phyloP scores from a whole-genome alignment of 1,140 invertebrate genomes.

The Trissolcus basalis region DNA sequence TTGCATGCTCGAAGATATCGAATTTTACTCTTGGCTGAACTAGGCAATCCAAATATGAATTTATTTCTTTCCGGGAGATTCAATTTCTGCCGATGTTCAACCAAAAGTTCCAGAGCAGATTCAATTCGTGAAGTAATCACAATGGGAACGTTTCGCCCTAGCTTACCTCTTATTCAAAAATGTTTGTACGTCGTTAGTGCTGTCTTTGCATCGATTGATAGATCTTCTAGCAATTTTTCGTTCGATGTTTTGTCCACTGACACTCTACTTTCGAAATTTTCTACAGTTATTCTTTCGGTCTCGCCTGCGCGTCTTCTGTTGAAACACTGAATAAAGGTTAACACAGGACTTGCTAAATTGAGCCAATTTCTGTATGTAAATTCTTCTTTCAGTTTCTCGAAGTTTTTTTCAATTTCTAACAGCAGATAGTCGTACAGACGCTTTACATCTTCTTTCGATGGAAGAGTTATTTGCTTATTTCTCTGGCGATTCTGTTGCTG shows the following conservation, averaged over 20 bases:
- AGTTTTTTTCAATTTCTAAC: background rate
- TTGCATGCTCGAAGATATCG: slow-evolving; percentile 15
- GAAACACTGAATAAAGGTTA: slow-evolving; percentile 21
- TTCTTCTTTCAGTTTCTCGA: slow-evolving; percentile 10
- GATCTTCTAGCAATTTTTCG: background rate
- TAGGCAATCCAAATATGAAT: slow-evolving; percentile 31
- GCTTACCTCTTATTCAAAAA: slow-evolving; percentile 27
- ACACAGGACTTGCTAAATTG: slow-evolving; percentile 8
- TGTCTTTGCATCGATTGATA: background rate
- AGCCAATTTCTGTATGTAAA: slow-evolving; percentile 11
- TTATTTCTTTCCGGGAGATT: slow-evolving; percentile 19
- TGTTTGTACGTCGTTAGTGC: slow-evolving; percentile 23
- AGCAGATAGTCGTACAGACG: slow-evolving; percentile 17
- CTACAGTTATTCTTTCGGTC: slow-evolving; percentile 12
- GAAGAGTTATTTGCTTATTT: slow-evolving; percentile 15
- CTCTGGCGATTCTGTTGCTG: slow-evolving; percentile 16
- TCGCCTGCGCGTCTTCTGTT: slow-evolving; percentile 39
- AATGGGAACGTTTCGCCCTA: slow-evolving; percentile 23
- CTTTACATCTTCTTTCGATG: slow-evolving; percentile 22
- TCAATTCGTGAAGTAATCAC: slow-evolving; percentile 8
- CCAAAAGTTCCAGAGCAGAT: background rate
- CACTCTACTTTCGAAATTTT: slow-evolving; percentile 18
- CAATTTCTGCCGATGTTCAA: slow-evolving; percentile 3
- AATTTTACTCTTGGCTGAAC: background rate
- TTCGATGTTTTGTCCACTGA: slow-evolving; percentile 2